Conservation (phyloP, 2,888 invertebrate genomes). For the Nipponacmea schrenckii region DNA sequence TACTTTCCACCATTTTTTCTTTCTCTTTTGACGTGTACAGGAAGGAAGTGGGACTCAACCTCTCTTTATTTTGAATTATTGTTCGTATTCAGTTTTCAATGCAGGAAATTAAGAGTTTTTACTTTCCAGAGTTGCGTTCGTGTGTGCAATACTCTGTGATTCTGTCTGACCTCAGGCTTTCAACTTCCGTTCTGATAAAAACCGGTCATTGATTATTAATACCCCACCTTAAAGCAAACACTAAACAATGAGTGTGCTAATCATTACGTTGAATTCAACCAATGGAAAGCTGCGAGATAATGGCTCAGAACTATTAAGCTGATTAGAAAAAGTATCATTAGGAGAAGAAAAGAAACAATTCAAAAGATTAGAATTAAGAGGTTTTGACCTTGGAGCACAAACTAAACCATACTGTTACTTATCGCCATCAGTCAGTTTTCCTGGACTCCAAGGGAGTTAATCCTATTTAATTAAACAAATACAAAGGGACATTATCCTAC, state of each 20-base stretch:
- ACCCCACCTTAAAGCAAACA: slow-evolving; percentile 10
- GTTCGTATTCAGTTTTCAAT: slow-evolving; percentile 22
- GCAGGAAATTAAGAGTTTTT: slow-evolving; percentile 34
- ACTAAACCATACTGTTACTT: not conserved
- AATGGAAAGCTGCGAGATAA: not conserved
- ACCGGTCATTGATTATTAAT: slow-evolving; percentile 20
- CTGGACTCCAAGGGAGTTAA: not conserved
- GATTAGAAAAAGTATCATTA: slow-evolving; percentile 2
- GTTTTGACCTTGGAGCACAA: slow-evolving; percentile 2
- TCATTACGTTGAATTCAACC: not conserved
- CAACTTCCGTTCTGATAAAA: slow-evolving; percentile 21
- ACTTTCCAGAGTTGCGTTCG: slow-evolving; percentile 23
- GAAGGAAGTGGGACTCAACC: slow-evolving; percentile 16
- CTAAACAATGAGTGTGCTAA: not conserved
- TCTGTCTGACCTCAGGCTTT: slow-evolving; percentile 24
- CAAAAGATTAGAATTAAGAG: slow-evolving; percentile 5
- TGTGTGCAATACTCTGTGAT: slow-evolving; percentile 19
- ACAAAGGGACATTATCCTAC: too few species aligned
- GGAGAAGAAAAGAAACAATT: slow-evolving; percentile 3
- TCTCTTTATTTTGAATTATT: slow-evolving; percentile 21
- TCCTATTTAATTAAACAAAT: too few species aligned
- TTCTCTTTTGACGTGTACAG: slow-evolving; percentile 14
- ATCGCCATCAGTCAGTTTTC: not conserved
- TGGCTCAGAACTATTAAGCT: slow-evolving; percentile 2
- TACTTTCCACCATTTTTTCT: not conserved